Conservation (phyloP, 1,140 invertebrate genomes). For the Eubasilissa regina region DNA sequence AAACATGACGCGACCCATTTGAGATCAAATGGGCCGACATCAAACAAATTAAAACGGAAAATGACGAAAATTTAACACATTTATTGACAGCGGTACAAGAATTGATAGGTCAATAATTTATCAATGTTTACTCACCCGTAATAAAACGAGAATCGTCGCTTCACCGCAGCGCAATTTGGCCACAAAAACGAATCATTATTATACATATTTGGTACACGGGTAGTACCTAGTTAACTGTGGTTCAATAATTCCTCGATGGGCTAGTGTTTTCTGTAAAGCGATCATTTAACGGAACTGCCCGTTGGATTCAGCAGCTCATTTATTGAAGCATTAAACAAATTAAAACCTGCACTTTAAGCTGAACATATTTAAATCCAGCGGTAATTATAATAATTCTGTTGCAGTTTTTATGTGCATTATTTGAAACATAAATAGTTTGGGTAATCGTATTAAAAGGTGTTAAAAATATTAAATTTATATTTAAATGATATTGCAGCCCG, state of each 20-base stretch:
- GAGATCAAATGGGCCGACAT: background rate
- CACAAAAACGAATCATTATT: conserved; percentile 15
- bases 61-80: background rate
- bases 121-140: background rate
- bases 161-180: conserved; percentile 9
- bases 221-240: background rate
- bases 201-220: conserved; percentile 11
- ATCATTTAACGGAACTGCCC: background rate
- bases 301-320: background rate
- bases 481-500: background rate
- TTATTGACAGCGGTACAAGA: background rate
- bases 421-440: no score
- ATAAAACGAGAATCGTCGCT: background rate
- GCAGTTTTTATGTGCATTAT: background rate
- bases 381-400: no score
- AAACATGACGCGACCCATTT: background rate
- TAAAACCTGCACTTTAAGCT: background rate
- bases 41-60: background rate
- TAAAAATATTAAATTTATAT: background rate
- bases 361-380: background rate
- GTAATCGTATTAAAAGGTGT: background rate
- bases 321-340: background rate
- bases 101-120: background rate
- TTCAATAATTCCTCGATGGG: background rate
- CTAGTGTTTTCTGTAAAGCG: background rate